Percentiles rank a stretch among this genome's conserved stretches.
Conservation (phyloP, 64 coral and sea anemone genomes). For the Pocillopora damicornis region DNA sequence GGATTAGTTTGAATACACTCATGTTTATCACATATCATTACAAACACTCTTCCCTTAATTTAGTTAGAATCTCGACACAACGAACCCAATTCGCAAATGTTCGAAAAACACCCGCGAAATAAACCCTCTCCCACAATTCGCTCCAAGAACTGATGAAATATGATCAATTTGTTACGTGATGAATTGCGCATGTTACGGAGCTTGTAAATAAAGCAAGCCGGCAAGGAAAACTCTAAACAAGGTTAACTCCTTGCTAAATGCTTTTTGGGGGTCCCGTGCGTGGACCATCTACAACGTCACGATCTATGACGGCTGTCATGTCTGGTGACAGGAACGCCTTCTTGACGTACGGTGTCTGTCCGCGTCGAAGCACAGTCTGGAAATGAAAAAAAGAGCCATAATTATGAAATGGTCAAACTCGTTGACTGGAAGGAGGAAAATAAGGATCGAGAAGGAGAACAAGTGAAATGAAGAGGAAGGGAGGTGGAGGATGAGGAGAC, state of each 20-base stretch:
- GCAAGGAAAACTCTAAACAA: not conserved
- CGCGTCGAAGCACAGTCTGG: constrained; percentile 32
- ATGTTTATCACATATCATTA: not conserved
- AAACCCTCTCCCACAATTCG: not conserved
- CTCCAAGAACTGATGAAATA: not conserved
- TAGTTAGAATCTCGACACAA: not conserved
- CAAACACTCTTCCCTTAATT: constrained; percentile 2
- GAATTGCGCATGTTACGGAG: not conserved
- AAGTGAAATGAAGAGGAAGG: not conserved
- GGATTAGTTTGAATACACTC: not conserved
- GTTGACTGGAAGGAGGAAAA: not conserved
- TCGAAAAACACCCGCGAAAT: not conserved
- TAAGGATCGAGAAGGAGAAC: not conserved
- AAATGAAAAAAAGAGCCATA: not conserved
- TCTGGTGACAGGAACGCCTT: constrained; percentile 58
- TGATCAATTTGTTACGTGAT: not conserved
- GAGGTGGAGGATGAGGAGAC: not conserved
- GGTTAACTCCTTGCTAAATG: not conserved
- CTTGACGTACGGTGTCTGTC: not conserved
- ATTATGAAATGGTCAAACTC: not conserved
- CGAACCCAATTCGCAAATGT: not conserved
- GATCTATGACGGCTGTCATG: constrained; percentile 46
- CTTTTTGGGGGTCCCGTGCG: constrained; percentile 23
- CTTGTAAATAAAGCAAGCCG: not conserved
- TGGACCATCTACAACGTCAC: constrained; percentile 22